A percentile compares a stretch with the other conserved stretches of the same genome.
These are phyloP conservation scores for Acinonyx jubatus DNA, from an alignment of 2,113 vertebrate species.

Conservation along the genomic window DNA sequence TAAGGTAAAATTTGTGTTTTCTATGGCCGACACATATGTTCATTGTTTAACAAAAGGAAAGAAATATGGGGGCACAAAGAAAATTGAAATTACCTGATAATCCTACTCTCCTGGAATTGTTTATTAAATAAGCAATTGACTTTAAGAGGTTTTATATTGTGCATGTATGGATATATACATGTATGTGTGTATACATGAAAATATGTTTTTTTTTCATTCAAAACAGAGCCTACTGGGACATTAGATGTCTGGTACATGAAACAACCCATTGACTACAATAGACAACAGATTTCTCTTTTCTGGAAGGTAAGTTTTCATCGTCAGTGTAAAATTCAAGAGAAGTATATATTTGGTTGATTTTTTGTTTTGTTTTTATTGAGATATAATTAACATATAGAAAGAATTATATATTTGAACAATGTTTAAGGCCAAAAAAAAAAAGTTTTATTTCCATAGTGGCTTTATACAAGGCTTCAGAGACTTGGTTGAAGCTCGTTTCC, in stretches of 20 bases:
- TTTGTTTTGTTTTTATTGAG: neutral
- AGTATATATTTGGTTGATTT: neutral
- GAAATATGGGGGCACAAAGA: neutral
- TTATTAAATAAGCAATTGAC: neutral
- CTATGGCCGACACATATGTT: neutral
- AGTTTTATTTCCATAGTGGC: neutral
- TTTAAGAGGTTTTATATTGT: neutral
- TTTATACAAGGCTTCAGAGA: neutral
- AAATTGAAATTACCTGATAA: conserved; percentile 7
- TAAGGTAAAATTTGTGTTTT: neutral
- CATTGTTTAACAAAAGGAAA: conserved; percentile 20
- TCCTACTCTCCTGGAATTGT: neutral
- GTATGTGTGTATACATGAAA: neutral
- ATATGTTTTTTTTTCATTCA: neutral
- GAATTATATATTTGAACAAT: neutral
- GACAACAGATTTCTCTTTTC: conserved; percentile 82
- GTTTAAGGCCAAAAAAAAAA: neutral
- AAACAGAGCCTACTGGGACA: conserved; percentile 77
- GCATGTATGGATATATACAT: neutral
- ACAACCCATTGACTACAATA: neutral
- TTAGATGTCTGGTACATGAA: conserved; percentile 84
- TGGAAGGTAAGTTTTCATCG: conserved; percentile 85
- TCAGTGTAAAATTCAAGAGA: neutral
- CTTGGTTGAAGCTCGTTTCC: neutral
- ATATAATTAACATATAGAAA: neutral